Evolutionary conservation across 2,113 vertebrate genomes (phyloP).

Genomic region (Dromiciops gliroides): DNA sequence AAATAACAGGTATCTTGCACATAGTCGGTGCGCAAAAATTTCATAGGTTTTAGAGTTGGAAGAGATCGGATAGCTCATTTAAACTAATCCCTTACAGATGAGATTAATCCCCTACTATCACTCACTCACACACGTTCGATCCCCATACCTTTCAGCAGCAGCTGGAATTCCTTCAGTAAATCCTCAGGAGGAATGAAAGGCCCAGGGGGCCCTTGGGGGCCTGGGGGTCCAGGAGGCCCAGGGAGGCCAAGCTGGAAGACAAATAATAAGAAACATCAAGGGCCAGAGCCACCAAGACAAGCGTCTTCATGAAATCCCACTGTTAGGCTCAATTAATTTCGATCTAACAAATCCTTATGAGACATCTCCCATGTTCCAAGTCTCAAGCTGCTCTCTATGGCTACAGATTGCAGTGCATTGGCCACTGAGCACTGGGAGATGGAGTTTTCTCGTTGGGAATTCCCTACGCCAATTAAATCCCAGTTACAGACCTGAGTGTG

Average conservation of each 20-base stretch:
- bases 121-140: not conserved
- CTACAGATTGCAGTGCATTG: no score
- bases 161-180: constrained; percentile 65
- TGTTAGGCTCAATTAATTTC: not conserved
- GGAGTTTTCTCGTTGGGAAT: no score
- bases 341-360: not conserved
- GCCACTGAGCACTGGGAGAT: no score
- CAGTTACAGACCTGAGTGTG: no score
- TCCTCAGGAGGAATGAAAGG: not conserved
- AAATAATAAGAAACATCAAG: not conserved
- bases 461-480: no score
- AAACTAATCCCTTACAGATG: not conserved
- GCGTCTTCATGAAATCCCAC: not conserved
- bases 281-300: not conserved
- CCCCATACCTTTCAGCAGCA: constrained; percentile 71
- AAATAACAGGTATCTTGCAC: no score
- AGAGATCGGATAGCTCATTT: not conserved
- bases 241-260: not conserved
- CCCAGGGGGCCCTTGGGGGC: constrained; percentile 2
- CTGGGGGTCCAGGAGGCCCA: not conserved
- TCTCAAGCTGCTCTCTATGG: no score
- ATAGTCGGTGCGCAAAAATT: no score
- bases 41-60: not conserved
- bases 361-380: not conserved
- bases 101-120: no score